A percentile compares a stretch with the other conserved stretches of the same genome.
Conservation (phyloP, 1,140 invertebrate genomes). For the Myzus persicae region DNA sequence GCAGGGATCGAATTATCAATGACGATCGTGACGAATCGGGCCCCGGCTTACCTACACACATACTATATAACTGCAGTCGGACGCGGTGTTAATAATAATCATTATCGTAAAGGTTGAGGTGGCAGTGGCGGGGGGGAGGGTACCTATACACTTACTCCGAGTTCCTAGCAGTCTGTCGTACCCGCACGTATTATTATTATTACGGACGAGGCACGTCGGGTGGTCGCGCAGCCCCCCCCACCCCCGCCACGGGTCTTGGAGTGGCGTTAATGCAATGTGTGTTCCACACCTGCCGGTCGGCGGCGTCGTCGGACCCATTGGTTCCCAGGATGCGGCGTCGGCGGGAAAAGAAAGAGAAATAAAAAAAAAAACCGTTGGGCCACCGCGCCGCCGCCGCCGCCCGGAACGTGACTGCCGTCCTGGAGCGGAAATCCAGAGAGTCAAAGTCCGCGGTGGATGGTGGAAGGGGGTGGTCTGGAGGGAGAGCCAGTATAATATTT, state of each 20-base stretch:
- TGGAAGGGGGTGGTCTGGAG: not conserved
- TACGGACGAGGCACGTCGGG: not conserved
- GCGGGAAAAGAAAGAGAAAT: slow-evolving; percentile 14
- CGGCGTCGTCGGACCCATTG: slow-evolving; percentile 23
- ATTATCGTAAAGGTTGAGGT: not conserved
- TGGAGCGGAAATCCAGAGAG: not conserved
- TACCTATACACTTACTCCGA: not conserved
- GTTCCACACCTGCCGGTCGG: slow-evolving; percentile 37
- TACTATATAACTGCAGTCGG: too few species aligned
- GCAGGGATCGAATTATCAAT: not conserved
- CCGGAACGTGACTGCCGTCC: slow-evolving; percentile 14
- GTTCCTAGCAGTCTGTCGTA: too few species aligned
- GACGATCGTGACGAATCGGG: not conserved
- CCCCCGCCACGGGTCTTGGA: not conserved
- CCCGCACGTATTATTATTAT: not conserved
- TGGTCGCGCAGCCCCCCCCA: not conserved
- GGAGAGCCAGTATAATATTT: not conserved
- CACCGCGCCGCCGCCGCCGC: not conserved
- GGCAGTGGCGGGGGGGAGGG: too few species aligned
- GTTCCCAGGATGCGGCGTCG: slow-evolving; percentile 42
- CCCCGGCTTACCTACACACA: too few species aligned
- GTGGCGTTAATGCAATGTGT: not conserved
- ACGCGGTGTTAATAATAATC: not conserved
- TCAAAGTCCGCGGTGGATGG: not conserved
- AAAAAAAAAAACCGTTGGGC: slow-evolving; percentile 32